Base-by-base conservation (phyloP, 2,888 invertebrate species). In the Helobdella robusta region DNA sequence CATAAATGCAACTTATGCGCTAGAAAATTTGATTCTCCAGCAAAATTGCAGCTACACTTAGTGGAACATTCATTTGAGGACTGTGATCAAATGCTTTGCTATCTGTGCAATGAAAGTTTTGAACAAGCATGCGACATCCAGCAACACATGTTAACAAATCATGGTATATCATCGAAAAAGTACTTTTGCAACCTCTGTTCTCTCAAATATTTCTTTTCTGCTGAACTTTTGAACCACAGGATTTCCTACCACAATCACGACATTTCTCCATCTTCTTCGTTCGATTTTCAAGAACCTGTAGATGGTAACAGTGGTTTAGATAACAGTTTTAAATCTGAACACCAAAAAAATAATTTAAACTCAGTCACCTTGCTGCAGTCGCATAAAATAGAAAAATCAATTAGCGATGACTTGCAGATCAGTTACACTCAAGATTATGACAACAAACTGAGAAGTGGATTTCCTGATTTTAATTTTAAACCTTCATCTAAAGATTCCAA, bases 41-140 rank as follows among this genome's bases (percentile, higher is more conserved):
- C 87, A 44, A 86, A 90, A 68, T 83, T 93, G 1, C 92, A 91
- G 78, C 85, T 86, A 67, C 92, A 92, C 76, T 83, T 92, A 66
- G 91, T 93, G 68, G 91, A 93, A 74, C 93, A 94, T 78, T 91
- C 89, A 0, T 93, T 91, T 75, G 88, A 88, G 32, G 90, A 89
- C 1, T 20, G 30, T 28, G 20, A 34, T 8, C 84, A 85, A 40
- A 89, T 88, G 76, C 86, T 87, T 2, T 93, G 93, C 78, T 90
- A 90, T 78, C 84, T 92, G 70, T 94, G 93, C 79, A 88, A 88
- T 8, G 85, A 89, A 0, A 86, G 89, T 0, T 92, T 91, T 78
- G 89, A 89, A 0, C 86, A 86, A n/a, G 87, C 91, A 0, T 83
- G 84, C 0, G 88, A 88, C 0, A 82, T 92, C 5, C 87, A 91